These are phyloP conservation scores for Pachyuromys duprasi DNA, from an alignment of 2,797 vertebrate species.

Conservation along the genomic window DNA sequence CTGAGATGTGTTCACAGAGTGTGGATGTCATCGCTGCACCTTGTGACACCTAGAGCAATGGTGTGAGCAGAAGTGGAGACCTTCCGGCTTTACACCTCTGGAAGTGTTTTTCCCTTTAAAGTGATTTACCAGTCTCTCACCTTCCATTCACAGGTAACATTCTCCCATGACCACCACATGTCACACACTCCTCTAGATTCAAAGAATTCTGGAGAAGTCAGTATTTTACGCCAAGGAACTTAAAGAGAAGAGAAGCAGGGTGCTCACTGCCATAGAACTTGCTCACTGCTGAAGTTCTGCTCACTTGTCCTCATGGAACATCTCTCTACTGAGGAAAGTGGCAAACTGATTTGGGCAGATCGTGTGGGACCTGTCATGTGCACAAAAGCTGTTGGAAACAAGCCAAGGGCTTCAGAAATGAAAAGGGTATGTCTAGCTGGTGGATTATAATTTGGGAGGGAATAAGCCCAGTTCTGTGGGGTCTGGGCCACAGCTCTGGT, in stretches of 20 bases:
- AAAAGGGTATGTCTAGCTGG: rapidly evolving
- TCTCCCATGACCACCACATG: rapidly evolving
- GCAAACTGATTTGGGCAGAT: background rate
- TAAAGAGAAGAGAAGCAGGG: rapidly evolving
- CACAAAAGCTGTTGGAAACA: background rate
- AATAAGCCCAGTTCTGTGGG: rapidly evolving
- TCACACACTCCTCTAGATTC: background rate
- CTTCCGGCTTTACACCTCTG: rapidly evolving
- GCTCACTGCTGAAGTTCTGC: too few relatives aligned
- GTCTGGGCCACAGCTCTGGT: background rate
- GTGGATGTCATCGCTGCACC: background rate
- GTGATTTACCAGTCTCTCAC: background rate
- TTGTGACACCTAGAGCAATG: rapidly evolving
- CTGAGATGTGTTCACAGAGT: background rate
- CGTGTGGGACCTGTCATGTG: rapidly evolving
- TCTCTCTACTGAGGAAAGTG: background rate
- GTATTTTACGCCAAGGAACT: background rate
- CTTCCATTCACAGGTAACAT: rapidly evolving
- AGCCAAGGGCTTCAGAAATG: background rate
- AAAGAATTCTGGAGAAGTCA: rapidly evolving
- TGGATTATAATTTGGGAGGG: rapidly evolving
- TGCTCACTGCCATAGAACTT: rapidly evolving
- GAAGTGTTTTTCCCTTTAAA: background rate
- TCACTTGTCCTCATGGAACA: background rate
- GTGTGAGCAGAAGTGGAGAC: background rate